Percentiles rank a stretch among this genome's conserved stretches.
These are phyloP conservation scores for Eublepharis macularius DNA, from an alignment of 2,113 vertebrate species.

Conservation along the genomic window DNA sequence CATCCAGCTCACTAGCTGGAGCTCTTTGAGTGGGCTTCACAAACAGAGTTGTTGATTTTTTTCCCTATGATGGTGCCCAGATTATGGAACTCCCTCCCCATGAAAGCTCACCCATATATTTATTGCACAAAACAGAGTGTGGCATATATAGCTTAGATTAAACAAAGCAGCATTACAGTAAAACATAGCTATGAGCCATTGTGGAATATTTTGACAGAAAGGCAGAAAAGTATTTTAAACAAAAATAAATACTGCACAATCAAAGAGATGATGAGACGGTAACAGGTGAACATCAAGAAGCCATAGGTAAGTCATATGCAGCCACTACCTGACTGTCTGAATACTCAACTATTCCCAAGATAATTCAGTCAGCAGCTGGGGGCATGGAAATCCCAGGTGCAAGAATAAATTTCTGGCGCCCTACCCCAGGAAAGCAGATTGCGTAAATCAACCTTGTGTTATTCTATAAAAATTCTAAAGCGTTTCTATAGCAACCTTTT, in stretches of 20 bases:
- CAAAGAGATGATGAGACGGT: background rate
- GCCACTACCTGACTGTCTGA: background rate
- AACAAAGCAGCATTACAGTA: too few species aligned
- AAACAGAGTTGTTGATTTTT: too few species aligned
- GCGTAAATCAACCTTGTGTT: background rate
- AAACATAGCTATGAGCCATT: too few species aligned
- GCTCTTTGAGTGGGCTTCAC: too few species aligned
- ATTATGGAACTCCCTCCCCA: too few species aligned
- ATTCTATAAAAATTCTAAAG: background rate
- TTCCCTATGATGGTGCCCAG: too few species aligned
- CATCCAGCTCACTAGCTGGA: too few species aligned
- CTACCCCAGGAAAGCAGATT: background rate
- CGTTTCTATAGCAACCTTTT: conserved; percentile 8
- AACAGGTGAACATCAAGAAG: background rate
- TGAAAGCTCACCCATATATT: too few species aligned
- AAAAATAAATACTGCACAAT: background rate
- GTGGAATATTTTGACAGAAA: too few species aligned
- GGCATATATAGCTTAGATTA: too few species aligned
- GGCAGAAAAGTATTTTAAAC: too few species aligned
- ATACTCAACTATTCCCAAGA: background rate
- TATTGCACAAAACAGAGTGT: too few species aligned
- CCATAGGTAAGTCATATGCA: background rate
- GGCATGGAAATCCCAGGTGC: background rate
- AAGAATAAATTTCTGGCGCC: background rate
- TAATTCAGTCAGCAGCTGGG: background rate